Evolutionary conservation across 2,113 vertebrate species (phyloP), one percentile per base, ranked within the genome.

Genomic region (Lota lota): DNA sequence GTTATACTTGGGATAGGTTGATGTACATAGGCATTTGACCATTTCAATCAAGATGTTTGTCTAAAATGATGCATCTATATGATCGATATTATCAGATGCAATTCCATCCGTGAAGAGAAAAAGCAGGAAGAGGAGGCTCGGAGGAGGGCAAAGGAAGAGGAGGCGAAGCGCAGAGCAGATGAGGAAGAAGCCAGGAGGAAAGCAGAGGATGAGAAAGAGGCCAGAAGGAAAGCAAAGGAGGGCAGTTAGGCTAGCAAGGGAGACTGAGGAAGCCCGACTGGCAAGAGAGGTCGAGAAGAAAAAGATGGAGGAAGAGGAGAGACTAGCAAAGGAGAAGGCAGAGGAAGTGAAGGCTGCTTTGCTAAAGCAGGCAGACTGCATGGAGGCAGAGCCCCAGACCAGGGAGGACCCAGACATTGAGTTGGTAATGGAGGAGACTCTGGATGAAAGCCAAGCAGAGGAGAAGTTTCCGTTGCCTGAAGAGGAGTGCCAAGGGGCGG

Each of bases 41-140:
- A 56, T 56, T 56, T 18, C 16, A 18, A 47, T 68, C 6, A 10
- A 14, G 64, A 36, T 21, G 54, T 67, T 40, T 6, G 14, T 21
- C 10, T 66, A 17, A 10, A 57, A 20, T 59, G 16, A 40, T 24
- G 7, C 57, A 4, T 22, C 0, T 53, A 53, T 64, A 68, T 77
- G 6, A 75, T 1, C n/a, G n/a, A n/a, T 28, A 4, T 18, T 59
- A 74, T 21, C 74, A 93, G 92, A 74, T 90, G 86, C 70, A 78
- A 79, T 1, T 87, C 83, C 4, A 78, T 92, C 0, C 88, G 87
- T 61, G 86, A 91, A 61, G 89, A 91, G n/a, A 90, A 77, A 80
- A 82, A 3, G 19, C 84, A 17, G 63, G 80, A 73, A 63, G 82
- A 91, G 22, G 85, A 78, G 57, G 88, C 77, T 1, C 69, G 86